Evolutionary conservation across 2,888 invertebrate genomes (phyloP), one percentile per base, ranked within the genome.

Genomic region (Lochmaea crataegi): DNA sequence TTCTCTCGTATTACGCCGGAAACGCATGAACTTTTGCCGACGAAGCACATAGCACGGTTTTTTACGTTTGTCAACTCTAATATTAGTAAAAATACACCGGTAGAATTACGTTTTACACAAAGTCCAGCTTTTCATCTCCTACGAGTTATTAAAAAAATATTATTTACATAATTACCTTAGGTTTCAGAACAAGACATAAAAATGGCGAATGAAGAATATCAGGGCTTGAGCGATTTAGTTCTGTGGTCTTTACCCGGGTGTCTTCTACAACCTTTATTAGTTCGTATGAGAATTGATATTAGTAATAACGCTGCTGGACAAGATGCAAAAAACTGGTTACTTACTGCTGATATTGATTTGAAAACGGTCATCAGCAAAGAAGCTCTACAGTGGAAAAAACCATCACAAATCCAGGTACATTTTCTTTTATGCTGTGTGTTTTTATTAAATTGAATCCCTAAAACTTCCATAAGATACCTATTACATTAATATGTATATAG

Each of bases 351-450:
- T 84, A 92, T 94, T 38, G 93, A 94, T 6, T 86, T 96, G 68
- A 90, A 92, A 81, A 92, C 92, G 78, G 95, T 96, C 12, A 94
- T 96, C 67, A 94, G 94, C 68, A 96, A 95, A 85, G 95, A 96
- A 87, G 95, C 95, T 1, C 85, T 96, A 60, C 95, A 95, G 80
- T 95, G 94, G 90, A 91, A 92, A 80, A 90, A 91, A 83, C 91
- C 91, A 26, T 88, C 89, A 72, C 83, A 87, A 56, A 87, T 87
- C 45, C 89, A 89, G 86, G 90, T 89, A 68, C 41, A 5, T 45
- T 12, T 11, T 45, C 6, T 45, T 45, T n/a, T n/a, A n/a, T n/a
- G n/a, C n/a, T n/a, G n/a, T n/a, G n/a, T n/a, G n/a, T n/a, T n/a
- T n/a, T n/a, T n/a, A n/a, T n/a, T n/a, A n/a, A n/a, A n/a, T n/a